Evolutionary conservation across 2,888 invertebrate genomes (phyloP).

Genomic region (Cryptophagus acutangulus): DNA sequence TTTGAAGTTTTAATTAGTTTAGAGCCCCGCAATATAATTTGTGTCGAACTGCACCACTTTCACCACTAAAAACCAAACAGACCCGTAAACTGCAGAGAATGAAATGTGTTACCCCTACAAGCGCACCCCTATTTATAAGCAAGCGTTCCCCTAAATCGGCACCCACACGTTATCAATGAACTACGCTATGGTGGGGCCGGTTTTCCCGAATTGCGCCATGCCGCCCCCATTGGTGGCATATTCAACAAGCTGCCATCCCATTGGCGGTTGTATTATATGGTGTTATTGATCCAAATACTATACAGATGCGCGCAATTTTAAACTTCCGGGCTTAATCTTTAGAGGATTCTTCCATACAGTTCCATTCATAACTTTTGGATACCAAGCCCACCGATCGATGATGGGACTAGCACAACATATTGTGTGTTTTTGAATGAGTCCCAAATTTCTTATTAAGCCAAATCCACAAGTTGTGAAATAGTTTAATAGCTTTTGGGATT

Average conservation of each 20-base stretch:
- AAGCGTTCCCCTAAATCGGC: conserved; percentile 43
- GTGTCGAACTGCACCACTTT: background rate
- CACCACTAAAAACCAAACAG: background rate
- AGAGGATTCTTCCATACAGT: conserved; percentile 24
- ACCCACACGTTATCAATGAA: conserved; percentile 70
- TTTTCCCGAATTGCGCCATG: conserved; percentile 39
- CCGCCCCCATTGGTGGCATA: conserved; percentile 37
- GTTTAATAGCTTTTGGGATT: no score
- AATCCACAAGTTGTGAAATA: no score
- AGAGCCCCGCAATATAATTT: background rate
- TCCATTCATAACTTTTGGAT: conserved; percentile 39
- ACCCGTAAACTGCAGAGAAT: conserved; percentile 9
- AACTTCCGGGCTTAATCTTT: conserved; percentile 33
- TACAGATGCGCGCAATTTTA: conserved; percentile 34
- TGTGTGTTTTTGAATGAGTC: conserved; percentile 15
- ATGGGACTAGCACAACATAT: conserved; percentile 22
- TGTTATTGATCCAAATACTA: conserved; percentile 41
- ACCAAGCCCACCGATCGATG: conserved; percentile 14
- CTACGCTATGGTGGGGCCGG: conserved; percentile 42
- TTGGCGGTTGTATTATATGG: conserved; percentile 35
- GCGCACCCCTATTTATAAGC: conserved; percentile 43
- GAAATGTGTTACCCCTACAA: conserved; percentile 39
- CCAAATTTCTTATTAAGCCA: no score
- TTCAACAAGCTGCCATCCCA: conserved; percentile 35
- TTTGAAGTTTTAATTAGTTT: no score